Evolutionary conservation across 2,888 invertebrate genomes (phyloP).

Genomic region (Drosophila niveifrons): DNA sequence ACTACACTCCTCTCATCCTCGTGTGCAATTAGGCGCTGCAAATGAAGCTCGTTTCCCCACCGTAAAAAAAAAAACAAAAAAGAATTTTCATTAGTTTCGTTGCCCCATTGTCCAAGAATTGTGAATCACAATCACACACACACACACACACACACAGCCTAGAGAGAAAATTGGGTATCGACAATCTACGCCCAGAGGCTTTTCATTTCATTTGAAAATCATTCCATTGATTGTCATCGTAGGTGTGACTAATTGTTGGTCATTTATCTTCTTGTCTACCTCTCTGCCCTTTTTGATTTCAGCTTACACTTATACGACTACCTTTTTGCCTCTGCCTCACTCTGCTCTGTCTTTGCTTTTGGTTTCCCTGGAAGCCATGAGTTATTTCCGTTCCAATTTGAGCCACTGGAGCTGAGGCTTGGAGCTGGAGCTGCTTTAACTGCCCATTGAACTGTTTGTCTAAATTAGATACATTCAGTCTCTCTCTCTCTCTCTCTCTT

Average conservation of each 20-base stretch:
- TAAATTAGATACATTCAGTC: conserved; percentile 51
- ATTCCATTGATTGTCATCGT: conserved; percentile 79
- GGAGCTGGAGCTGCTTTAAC: conserved; percentile 16
- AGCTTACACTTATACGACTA: conserved; percentile 2
- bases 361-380: conserved; percentile 71
- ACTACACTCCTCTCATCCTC: neutral
- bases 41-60: conserved; percentile 26
- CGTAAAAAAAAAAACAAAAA: conserved; percentile 13
- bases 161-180: conserved; percentile 7
- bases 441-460: conserved; percentile 40
- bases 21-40: conserved; percentile 55
- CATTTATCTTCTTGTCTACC: conserved; percentile 71
- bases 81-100: conserved; percentile 65
- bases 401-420: no score
- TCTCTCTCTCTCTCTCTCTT: neutral
- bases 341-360: conserved; percentile 7
- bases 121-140: conserved; percentile 36
- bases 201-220: conserved; percentile 65
- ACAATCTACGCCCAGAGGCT: conserved; percentile 6
- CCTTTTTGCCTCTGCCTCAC: conserved; percentile 1
- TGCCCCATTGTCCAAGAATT: conserved; percentile 62
- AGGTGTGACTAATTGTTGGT: conserved; percentile 81
- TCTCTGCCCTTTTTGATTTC: conserved; percentile 17
- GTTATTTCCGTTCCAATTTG: conserved; percentile 68
- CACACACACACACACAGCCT: conserved; percentile 16